A percentile compares a stretch with the other conserved stretches of the same genome.
phyloP scores from a whole-genome alignment of 2,113 vertebrate species.

The Centropus bengalensis region DNA sequence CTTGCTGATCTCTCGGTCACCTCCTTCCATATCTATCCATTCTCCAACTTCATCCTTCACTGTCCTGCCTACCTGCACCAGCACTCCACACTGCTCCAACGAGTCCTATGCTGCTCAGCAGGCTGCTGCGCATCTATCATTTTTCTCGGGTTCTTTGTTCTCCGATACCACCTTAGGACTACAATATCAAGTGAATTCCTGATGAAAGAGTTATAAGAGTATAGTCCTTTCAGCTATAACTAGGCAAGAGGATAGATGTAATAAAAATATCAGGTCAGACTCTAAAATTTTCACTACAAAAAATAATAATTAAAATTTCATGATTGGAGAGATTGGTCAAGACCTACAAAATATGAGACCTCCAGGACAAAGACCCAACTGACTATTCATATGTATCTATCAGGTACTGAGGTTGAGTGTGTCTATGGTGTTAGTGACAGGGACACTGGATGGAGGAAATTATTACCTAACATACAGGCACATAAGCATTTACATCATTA shows the following conservation, averaged over 20 bases:
- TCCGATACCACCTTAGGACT: background rate
- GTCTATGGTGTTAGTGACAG: background rate
- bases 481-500: background rate
- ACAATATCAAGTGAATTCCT: background rate
- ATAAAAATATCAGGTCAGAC: background rate
- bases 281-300: background rate
- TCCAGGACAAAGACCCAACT: background rate
- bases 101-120: background rate
- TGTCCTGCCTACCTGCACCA: background rate
- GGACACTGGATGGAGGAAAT: background rate
- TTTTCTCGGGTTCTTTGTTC: background rate
- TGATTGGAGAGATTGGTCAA: background rate
- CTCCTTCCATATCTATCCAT: background rate
- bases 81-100: fast-evolving
- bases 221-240: background rate
- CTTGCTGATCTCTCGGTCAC: background rate
- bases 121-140: background rate
- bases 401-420: background rate
- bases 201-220: background rate
- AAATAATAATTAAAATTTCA: background rate
- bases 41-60: background rate
- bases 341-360: background rate
- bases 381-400: background rate
- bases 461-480: background rate
- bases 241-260: background rate